Conservation (phyloP, 2,888 invertebrate species). For the Heteropelma amictum region DNA sequence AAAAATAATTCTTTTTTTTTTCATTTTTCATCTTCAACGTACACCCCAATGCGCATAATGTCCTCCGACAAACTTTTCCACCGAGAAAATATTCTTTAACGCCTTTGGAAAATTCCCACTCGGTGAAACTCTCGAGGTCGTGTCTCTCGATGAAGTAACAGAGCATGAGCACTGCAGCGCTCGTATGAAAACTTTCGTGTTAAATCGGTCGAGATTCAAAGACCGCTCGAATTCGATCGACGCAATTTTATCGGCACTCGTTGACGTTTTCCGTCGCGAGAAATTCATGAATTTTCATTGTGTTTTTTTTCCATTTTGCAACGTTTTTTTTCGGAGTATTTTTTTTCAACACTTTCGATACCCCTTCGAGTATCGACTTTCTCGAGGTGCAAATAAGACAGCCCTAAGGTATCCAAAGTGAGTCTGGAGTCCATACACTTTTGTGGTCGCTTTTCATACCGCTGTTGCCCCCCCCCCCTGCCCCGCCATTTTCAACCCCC, state of each 20-base stretch:
- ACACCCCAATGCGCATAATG: constrained; percentile 33
- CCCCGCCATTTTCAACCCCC: constrained; percentile 14
- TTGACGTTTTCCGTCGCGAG: background rate
- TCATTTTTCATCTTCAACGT: too few relatives aligned
- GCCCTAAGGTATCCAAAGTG: constrained; percentile 19
- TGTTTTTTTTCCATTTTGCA: background rate
- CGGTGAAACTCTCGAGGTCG: constrained; percentile 53
- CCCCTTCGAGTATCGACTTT: background rate
- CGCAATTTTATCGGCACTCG: background rate
- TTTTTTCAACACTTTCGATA: too few relatives aligned
- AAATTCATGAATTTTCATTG: background rate
- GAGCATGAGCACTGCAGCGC: background rate
- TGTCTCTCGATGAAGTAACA: constrained; percentile 41
- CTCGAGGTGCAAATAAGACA: background rate
- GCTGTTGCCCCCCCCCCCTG: constrained; percentile 20
- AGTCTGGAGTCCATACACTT: constrained; percentile 21
- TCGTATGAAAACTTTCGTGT: background rate
- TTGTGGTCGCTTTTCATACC: constrained; percentile 39
- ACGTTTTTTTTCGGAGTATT: too few relatives aligned
- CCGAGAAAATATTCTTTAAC: constrained; percentile 65
- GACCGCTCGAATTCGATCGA: background rate
- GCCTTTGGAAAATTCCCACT: constrained; percentile 64
- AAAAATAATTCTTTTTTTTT: too few relatives aligned
- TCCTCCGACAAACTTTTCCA: constrained; percentile 42
- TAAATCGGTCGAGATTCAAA: background rate